Evolutionary conservation across 2,797 vertebrate species (phyloP).

Genomic region (Hydrocynus forskahlii): DNA sequence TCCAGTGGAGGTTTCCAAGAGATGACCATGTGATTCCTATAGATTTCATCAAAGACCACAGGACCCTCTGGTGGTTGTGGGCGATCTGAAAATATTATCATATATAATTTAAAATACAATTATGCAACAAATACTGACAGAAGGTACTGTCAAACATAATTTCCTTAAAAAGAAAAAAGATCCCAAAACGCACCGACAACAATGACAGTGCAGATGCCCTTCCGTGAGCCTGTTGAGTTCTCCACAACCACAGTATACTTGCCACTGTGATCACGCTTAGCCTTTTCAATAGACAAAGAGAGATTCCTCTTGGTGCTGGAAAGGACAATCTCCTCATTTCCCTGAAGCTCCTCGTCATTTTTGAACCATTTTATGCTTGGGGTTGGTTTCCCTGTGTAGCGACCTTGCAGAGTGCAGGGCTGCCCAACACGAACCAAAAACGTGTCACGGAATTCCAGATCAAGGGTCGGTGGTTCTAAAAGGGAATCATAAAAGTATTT

Average conservation of each 20-base stretch:
- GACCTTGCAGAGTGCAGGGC: conserved; percentile 86
- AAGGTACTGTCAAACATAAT: background rate
- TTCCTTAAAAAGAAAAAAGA: conserved; percentile 13
- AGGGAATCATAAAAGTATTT: background rate
- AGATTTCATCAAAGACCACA: conserved; percentile 92
- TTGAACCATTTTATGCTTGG: conserved; percentile 90
- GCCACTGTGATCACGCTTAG: conserved; percentile 91
- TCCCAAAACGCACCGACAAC: conserved; percentile 88
- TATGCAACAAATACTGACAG: background rate
- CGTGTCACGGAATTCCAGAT: conserved; percentile 93
- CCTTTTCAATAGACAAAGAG: conserved; percentile 84
- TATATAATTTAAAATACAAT: background rate
- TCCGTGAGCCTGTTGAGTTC: conserved; percentile 89
- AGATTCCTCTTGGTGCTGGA: conserved; percentile 83
- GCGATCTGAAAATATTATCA: conserved; percentile 80
- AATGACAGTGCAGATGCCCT: conserved; percentile 87
- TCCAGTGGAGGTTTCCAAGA: conserved; percentile 97
- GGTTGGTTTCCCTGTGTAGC: conserved; percentile 88
- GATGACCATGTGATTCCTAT: conserved; percentile 92
- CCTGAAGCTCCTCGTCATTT: conserved; percentile 86
- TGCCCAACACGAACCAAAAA: conserved; percentile 91
- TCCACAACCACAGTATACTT: conserved; percentile 88
- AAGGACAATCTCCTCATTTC: conserved; percentile 82
- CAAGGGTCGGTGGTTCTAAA: conserved; percentile 91
- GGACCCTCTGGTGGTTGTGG: conserved; percentile 95